These are phyloP conservation scores for Neosalanx taihuensis DNA, from an alignment of 2,797 vertebrate genomes.

Conservation along the genomic window DNA sequence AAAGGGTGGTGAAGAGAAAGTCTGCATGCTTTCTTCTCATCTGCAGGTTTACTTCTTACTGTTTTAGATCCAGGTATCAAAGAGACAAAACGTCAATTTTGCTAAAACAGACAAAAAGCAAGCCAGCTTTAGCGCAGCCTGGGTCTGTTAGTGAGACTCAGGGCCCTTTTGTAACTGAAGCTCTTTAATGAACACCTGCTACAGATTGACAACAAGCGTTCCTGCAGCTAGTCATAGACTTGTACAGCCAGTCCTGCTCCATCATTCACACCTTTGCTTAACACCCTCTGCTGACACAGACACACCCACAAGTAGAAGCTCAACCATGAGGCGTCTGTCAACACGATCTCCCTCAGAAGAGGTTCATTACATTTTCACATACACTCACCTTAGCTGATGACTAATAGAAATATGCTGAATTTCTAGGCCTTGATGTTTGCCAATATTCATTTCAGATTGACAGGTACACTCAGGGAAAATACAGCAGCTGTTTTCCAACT, in stretches of 20 bases:
- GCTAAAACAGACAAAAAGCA: too few relatives aligned
- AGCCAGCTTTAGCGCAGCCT: neutral
- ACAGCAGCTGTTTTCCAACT: neutral
- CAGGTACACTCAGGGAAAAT: neutral
- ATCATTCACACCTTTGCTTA: slow-evolving; percentile 27
- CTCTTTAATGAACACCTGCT: slow-evolving; percentile 62
- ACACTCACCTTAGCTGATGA: slow-evolving; percentile 36
- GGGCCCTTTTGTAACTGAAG: slow-evolving; percentile 17
- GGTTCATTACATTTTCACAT: slow-evolving; percentile 8
- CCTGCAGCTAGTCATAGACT: slow-evolving; percentile 2
- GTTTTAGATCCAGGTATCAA: too few relatives aligned
- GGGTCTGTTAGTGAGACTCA: slow-evolving; percentile 12
- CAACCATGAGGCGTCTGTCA: too few relatives aligned
- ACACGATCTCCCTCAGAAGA: too few relatives aligned
- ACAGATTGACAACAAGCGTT: slow-evolving; percentile 25
- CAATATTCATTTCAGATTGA: neutral
- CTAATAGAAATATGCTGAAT: neutral
- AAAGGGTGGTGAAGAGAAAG: too few relatives aligned
- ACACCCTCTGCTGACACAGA: slow-evolving; percentile 33
- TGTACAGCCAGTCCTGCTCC: neutral
- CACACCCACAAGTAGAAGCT: too few relatives aligned
- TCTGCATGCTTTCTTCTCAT: too few relatives aligned
- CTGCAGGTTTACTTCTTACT: too few relatives aligned
- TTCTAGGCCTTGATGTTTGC: too few relatives aligned
- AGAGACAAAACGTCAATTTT: too few relatives aligned